Evolutionary conservation across 2,113 vertebrate species (phyloP).

Genomic region (Alethe castanea): DNA sequence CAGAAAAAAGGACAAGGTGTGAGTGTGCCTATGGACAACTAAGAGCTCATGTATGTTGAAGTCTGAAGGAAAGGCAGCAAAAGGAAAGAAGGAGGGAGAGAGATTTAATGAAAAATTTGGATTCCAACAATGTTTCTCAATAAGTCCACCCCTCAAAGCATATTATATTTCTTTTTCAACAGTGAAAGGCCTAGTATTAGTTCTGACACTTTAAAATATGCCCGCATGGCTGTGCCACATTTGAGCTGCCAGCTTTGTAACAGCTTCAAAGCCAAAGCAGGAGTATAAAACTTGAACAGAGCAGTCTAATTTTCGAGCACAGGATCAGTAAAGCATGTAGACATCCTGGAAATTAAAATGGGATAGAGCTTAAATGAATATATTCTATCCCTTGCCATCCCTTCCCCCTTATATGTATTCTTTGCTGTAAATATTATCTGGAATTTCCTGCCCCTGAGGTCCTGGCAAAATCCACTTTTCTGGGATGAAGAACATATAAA

Average conservation of each 20-base stretch:
- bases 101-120: neutral
- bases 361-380: neutral
- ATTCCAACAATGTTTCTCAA: neutral
- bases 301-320: neutral
- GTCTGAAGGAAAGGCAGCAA: neutral
- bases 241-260: neutral
- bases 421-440: neutral
- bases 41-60: neutral
- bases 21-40: neutral
- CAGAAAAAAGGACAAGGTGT: neutral
- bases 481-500: neutral
- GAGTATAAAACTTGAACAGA: neutral
- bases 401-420: neutral
- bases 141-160: neutral
- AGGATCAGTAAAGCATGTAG: neutral
- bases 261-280: neutral
- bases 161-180: constrained; percentile 12
- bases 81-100: neutral
- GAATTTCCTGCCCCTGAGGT: neutral
- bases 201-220: constrained; percentile 13
- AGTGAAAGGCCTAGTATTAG: neutral
- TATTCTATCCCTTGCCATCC: neutral
- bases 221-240: neutral
- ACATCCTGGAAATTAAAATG: neutral
- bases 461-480: neutral